phyloP scores from a whole-genome alignment of 2,113 vertebrate species.

The Halcyon malimbica region DNA sequence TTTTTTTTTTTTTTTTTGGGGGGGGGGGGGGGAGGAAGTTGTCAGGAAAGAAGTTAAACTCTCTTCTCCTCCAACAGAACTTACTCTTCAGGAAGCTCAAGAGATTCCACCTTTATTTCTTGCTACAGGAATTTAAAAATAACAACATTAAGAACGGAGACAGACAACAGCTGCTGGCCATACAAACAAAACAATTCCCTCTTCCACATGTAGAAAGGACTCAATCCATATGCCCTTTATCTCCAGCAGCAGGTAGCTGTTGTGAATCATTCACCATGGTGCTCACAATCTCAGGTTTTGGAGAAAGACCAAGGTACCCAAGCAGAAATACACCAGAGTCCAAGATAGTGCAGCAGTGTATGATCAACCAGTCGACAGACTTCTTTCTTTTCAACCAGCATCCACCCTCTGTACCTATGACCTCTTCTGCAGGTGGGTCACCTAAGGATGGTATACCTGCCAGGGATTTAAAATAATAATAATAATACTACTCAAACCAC shows the following conservation, averaged over 20 bases:
- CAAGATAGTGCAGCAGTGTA: background rate
- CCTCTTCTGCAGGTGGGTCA: background rate
- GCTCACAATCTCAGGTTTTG: background rate
- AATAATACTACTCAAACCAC: background rate
- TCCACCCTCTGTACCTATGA: background rate
- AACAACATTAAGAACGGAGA: background rate
- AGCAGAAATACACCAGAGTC: rapidly evolving
- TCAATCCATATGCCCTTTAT: background rate
- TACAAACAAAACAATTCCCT: background rate
- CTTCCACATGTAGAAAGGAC: background rate
- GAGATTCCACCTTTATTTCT: background rate
- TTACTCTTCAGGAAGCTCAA: background rate
- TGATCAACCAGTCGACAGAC: background rate
- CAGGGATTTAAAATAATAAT: background rate
- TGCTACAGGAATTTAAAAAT: background rate
- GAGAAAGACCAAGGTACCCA: background rate
- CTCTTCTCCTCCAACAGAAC: background rate
- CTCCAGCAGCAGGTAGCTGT: background rate
- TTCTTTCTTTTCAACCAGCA: background rate
- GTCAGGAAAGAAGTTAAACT: background rate
- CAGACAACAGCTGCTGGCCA: background rate
- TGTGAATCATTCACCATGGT: rapidly evolving
- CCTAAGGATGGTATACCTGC: background rate
- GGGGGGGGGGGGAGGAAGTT: background rate
- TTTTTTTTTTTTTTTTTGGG: too few relatives aligned